Evolutionary conservation across 2,113 vertebrate species (phyloP).

Genomic region (Prochilodus magdalenae): DNA sequence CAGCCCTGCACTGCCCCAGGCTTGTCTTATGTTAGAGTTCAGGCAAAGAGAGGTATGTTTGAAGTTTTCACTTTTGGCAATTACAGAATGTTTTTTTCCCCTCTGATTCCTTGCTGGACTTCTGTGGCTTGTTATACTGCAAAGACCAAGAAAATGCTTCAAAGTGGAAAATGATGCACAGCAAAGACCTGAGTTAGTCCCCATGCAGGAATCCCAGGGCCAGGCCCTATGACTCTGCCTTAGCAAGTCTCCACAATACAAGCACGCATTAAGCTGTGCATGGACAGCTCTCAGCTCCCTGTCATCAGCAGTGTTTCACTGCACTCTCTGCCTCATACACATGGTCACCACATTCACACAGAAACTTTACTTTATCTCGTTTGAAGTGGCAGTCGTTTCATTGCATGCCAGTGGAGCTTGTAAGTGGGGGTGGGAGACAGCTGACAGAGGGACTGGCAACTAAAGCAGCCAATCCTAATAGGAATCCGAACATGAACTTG

Average conservation of each 20-base stretch:
- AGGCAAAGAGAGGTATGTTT: neutral
- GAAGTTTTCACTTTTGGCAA: neutral
- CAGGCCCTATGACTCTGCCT: too few species aligned
- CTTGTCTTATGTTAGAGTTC: neutral
- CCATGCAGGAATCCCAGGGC: neutral
- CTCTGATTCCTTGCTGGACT: neutral
- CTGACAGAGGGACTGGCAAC: slow-evolving; percentile 47
- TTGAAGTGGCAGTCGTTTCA: slow-evolving; percentile 55
- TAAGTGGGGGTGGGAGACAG: slow-evolving; percentile 54
- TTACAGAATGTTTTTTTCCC: neutral
- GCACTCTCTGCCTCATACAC: slow-evolving; percentile 53
- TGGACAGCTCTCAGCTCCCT: slow-evolving; percentile 64
- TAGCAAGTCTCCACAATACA: neutral
- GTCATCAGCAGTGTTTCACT: slow-evolving; percentile 63
- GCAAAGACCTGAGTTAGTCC: too few species aligned
- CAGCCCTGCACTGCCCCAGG: neutral
- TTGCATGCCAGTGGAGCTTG: slow-evolving; percentile 48
- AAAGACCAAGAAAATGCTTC: too few species aligned
- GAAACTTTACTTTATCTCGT: slow-evolving; percentile 42
- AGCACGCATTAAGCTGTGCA: slow-evolving; percentile 58
- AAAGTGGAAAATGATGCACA: too few species aligned
- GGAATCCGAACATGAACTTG: neutral
- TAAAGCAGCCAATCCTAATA: neutral
- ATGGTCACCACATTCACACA: slow-evolving; percentile 66
- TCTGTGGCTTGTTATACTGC: too few species aligned